Percentiles rank a stretch among this genome's conserved stretches.
Evolutionary conservation across 2,888 invertebrate species (phyloP).

Genomic region (Odiellus spinosus): DNA sequence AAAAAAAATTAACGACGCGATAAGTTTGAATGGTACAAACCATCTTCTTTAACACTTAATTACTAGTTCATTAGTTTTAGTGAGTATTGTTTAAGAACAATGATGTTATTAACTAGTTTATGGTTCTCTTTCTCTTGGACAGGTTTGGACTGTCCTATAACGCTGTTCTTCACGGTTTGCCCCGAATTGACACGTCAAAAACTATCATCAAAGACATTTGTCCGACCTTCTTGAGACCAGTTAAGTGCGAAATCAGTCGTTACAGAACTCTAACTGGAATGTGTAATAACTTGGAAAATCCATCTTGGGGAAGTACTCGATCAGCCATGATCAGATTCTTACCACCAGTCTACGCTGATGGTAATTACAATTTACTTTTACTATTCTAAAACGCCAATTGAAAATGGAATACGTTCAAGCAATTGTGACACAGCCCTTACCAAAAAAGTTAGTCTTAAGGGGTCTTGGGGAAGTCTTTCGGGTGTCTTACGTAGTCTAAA

Average conservation of each 20-base stretch:
- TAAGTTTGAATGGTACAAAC: no score
- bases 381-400: no score
- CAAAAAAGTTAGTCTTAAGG: no score
- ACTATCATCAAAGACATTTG: constrained; percentile 71
- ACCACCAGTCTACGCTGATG: constrained; percentile 67
- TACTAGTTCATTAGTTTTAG: no score
- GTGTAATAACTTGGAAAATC: constrained; percentile 73
- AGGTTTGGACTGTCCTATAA: constrained; percentile 71
- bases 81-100: no score
- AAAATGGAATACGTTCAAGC: no score
- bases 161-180: constrained; percentile 71
- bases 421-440: no score
- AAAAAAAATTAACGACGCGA: no score
- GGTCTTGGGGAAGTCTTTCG: no score
- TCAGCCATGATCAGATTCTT: constrained; percentile 67
- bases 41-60: no score
- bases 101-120: no score
- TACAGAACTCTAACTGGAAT: constrained; percentile 72
- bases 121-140: constrained; percentile 8
- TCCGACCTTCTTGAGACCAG: constrained; percentile 69
- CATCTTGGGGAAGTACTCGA: constrained; percentile 73
- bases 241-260: constrained; percentile 73
- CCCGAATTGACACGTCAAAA: constrained; percentile 71
- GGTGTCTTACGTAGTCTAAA: no score
- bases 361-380: constrained; percentile 8